Evolutionary conservation across 2,888 invertebrate genomes (phyloP).

Genomic region (Trypoxylon attenuatum): DNA sequence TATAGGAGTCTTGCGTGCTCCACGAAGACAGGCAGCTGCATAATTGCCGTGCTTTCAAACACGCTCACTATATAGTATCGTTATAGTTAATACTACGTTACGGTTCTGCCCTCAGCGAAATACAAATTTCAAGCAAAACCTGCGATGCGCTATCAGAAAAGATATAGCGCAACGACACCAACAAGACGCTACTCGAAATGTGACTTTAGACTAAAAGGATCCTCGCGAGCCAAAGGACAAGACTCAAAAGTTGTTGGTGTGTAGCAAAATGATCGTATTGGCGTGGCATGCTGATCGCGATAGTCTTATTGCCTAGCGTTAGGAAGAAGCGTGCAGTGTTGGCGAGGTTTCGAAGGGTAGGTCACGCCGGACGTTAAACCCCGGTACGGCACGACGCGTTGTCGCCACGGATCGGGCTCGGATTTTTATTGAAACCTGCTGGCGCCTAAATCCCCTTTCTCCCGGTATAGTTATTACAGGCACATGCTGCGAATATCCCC

Average conservation of each 20-base stretch:
- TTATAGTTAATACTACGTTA: too few species aligned
- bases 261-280: constrained; percentile 27
- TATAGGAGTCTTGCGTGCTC: constrained; percentile 28
- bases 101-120: too few species aligned
- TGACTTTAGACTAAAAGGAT: too few species aligned
- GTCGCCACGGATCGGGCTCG: constrained; percentile 53
- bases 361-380: constrained; percentile 53
- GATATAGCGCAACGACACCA: too few species aligned
- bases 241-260: constrained; percentile 12
- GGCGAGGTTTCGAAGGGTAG: constrained; percentile 52
- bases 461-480: constrained; percentile 44
- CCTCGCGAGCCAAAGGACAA: too few species aligned
- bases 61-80: constrained; percentile 43
- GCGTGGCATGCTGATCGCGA: not conserved
- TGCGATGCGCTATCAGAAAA: too few species aligned
- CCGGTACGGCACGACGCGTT: constrained; percentile 18
- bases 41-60: constrained; percentile 36
- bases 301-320: constrained; percentile 9
- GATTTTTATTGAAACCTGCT: constrained; percentile 64
- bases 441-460: constrained; percentile 59
- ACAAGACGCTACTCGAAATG: too few species aligned
- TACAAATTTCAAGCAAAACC: too few species aligned
- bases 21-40: constrained; percentile 23
- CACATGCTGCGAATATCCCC: constrained; percentile 48
- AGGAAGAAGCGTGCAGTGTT: constrained; percentile 49